These are phyloP conservation scores for Lepisosteus osseus DNA, from an alignment of 2,113 vertebrate species.

Conservation along the genomic window DNA sequence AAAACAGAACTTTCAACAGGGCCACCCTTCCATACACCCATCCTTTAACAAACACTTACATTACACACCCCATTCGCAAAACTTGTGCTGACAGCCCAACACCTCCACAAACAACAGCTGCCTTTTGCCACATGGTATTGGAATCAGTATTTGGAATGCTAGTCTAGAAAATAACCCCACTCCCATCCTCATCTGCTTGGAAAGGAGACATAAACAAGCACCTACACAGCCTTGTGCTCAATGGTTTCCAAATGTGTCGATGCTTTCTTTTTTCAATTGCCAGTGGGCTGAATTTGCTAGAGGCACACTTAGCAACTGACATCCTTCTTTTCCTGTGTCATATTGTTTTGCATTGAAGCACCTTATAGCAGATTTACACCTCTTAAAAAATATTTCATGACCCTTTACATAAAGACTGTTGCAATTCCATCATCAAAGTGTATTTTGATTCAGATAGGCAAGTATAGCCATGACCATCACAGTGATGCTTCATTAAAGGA, in stretches of 20 bases:
- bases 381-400: too few relatives aligned
- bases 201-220: slow-evolving; percentile 14
- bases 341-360: too few relatives aligned
- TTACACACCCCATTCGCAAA: slow-evolving; percentile 19
- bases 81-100: slow-evolving; percentile 19
- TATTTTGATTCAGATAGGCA: too few relatives aligned
- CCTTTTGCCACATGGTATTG: slow-evolving; percentile 7
- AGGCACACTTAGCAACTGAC: background rate
- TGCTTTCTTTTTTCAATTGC: slow-evolving; percentile 6
- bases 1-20: too few relatives aligned
- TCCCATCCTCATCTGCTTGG: slow-evolving; percentile 16
- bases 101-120: slow-evolving; percentile 30
- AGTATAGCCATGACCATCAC: too few relatives aligned
- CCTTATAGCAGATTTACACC: too few relatives aligned
- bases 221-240: background rate
- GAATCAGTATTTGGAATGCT: background rate
- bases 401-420: too few relatives aligned
- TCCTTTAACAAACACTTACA: slow-evolving; percentile 11
- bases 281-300: background rate
- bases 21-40: background rate
- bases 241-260: background rate
- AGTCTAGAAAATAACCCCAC: background rate
- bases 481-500: too few relatives aligned
- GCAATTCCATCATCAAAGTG: too few relatives aligned
- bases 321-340: too few relatives aligned